Percentiles rank a stretch among this genome's conserved stretches.
Evolutionary conservation across 2,888 invertebrate species (phyloP).

Genomic region (Diadegma fenestrale): DNA sequence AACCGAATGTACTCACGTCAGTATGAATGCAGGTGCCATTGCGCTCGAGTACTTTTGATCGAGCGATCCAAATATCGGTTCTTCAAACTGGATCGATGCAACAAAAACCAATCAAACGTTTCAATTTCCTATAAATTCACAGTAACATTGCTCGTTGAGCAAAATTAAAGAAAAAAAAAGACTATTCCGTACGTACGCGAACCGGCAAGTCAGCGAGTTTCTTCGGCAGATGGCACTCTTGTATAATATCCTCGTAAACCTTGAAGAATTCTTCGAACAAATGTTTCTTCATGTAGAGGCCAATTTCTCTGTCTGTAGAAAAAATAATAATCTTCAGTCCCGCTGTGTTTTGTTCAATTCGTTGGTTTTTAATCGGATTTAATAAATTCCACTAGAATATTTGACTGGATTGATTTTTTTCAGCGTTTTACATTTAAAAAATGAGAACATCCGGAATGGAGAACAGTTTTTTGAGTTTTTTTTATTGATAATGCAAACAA

Average conservation of each 20-base stretch:
- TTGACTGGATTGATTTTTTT: neutral
- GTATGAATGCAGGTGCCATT: conserved; percentile 93
- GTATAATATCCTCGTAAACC: conserved; percentile 88
- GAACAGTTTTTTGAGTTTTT: neutral
- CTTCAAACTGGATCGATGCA: conserved; percentile 86
- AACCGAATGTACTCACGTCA: conserved; percentile 88
- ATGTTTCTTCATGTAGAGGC: conserved; percentile 89
- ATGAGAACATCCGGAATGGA: neutral
- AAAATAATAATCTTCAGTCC: neutral
- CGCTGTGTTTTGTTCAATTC: neutral
- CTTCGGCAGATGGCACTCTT: conserved; percentile 88
- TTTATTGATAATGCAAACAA: neutral
- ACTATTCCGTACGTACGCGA: conserved; percentile 76
- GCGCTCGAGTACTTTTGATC: conserved; percentile 91
- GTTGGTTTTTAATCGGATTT: neutral
- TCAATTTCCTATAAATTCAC: neutral
- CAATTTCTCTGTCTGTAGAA: conserved; percentile 93
- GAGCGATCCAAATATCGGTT: conserved; percentile 89
- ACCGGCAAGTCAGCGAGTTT: conserved; percentile 88
- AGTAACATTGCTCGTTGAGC: conserved; percentile 10
- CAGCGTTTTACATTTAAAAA: neutral
- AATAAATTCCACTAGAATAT: neutral
- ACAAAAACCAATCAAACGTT: neutral
- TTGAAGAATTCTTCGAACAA: conserved; percentile 89
- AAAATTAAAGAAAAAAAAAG: conserved; percentile 23